These are phyloP conservation scores for Elysia crispata DNA, from an alignment of 2,888 invertebrate species.

Conservation along the genomic window DNA sequence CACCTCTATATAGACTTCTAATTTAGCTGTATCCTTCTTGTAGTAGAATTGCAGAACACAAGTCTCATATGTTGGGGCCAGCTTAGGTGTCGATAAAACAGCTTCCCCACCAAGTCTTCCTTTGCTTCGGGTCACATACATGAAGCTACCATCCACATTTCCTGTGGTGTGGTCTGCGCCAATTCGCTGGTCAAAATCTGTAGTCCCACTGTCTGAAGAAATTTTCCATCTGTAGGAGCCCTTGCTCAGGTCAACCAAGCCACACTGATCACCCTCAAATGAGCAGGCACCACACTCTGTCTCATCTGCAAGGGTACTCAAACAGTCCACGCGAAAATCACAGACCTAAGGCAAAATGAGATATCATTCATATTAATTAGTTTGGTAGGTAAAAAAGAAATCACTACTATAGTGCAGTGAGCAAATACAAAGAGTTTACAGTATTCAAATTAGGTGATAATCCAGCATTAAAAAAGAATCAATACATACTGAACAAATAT, in stretches of 20 bases:
- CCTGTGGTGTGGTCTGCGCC: conserved; percentile 67
- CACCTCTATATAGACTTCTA: conserved; percentile 44
- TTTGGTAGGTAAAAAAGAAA: background rate
- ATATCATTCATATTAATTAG: background rate
- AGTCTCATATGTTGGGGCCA: conserved; percentile 84
- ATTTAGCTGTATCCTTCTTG: conserved; percentile 39
- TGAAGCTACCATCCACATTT: conserved; percentile 80
- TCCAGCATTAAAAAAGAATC: too few relatives aligned
- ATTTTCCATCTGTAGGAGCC: conserved; percentile 65
- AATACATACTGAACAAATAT: too few relatives aligned
- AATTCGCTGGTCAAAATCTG: conserved; percentile 61
- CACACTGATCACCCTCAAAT: conserved; percentile 65
- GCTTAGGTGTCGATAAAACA: conserved; percentile 57
- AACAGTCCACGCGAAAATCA: conserved; percentile 67
- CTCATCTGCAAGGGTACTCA: conserved; percentile 64
- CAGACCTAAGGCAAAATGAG: conserved; percentile 59
- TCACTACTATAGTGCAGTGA: too few relatives aligned
- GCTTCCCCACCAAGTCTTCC: conserved; percentile 56
- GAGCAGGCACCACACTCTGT: conserved; percentile 69
- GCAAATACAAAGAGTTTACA: too few relatives aligned
- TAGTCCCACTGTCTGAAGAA: conserved; percentile 59
- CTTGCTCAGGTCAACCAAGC: conserved; percentile 61
- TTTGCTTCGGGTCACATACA: conserved; percentile 82
- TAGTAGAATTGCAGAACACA: conserved; percentile 81
- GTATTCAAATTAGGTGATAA: too few relatives aligned